A percentile compares a stretch with the other conserved stretches of the same genome.
Evolutionary conservation across 2,113 vertebrate genomes (phyloP).

Genomic region (Ramphastos sulfuratus): DNA sequence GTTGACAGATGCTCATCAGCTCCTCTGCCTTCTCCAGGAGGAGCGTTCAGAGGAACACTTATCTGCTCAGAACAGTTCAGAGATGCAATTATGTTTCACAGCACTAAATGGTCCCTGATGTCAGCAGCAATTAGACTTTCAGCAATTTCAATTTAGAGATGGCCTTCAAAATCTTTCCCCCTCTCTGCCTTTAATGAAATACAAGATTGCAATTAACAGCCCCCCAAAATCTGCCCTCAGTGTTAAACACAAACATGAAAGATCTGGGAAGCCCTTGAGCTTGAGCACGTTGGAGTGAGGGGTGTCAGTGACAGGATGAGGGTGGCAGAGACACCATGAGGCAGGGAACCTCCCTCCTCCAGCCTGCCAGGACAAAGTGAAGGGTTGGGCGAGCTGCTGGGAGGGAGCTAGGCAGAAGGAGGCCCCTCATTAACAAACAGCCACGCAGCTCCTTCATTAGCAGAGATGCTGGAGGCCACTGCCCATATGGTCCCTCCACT

Average conservation of each 20-base stretch:
- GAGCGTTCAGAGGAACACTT: constrained; percentile 55
- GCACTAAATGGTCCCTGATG: constrained; percentile 69
- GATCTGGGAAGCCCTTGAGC: neutral
- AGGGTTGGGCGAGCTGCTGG: neutral
- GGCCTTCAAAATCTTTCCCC: constrained; percentile 52
- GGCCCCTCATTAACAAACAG: neutral
- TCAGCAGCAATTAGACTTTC: constrained; percentile 67
- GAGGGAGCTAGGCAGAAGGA: neutral
- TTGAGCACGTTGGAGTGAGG: accelerated
- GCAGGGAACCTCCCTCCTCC: neutral
- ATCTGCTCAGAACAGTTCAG: constrained; percentile 58
- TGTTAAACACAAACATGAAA: constrained; percentile 40
- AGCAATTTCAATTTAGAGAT: constrained; percentile 63
- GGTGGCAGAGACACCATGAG: accelerated
- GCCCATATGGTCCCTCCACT: neutral
- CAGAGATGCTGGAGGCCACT: neutral
- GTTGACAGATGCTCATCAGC: constrained; percentile 54
- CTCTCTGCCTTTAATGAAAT: constrained; percentile 54
- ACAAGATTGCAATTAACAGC: constrained; percentile 44
- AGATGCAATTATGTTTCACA: constrained; percentile 67
- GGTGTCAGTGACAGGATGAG: neutral
- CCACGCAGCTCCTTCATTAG: neutral
- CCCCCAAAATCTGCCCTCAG: neutral
- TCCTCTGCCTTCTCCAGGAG: constrained; percentile 49
- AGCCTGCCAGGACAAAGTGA: neutral